Percentiles rank a stretch among this genome's conserved stretches.
Conservation (phyloP, 1,140 invertebrate species). For the Drosophila auraria region DNA sequence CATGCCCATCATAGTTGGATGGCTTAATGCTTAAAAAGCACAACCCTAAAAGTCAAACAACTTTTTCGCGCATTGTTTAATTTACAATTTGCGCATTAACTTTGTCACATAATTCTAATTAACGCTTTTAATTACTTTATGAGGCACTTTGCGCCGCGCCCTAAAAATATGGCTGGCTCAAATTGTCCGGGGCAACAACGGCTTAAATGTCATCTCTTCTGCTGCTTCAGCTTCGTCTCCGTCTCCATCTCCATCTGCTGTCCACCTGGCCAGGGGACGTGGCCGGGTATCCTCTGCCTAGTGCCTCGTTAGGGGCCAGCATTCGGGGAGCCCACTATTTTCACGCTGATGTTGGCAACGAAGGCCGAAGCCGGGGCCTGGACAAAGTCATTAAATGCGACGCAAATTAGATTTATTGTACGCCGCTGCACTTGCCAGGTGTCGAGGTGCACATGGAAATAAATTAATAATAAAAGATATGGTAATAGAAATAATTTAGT, state of each 20-base stretch:
- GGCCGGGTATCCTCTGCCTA: slow-evolving; percentile 51
- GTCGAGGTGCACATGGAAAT: slow-evolving; percentile 18
- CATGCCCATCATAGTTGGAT: slow-evolving; percentile 8
- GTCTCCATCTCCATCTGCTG: slow-evolving; percentile 5
- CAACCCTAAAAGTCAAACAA: slow-evolving; percentile 31
- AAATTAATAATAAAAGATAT: background rate
- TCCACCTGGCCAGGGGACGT: slow-evolving; percentile 28
- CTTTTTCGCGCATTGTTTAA: slow-evolving; percentile 72
- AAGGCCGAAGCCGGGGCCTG: slow-evolving; percentile 43
- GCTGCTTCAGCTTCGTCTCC: slow-evolving; percentile 11
- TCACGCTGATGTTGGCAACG: slow-evolving; percentile 49
- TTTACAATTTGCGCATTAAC: slow-evolving; percentile 83
- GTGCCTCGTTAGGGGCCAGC: slow-evolving; percentile 68
- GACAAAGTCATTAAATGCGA: slow-evolving; percentile 85
- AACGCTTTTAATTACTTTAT: slow-evolving; percentile 83
- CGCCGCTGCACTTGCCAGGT: slow-evolving; percentile 75
- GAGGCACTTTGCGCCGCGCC: slow-evolving; percentile 76
- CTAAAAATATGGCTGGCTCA: slow-evolving; percentile 79
- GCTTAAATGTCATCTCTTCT: slow-evolving; percentile 72
- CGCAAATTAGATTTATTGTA: slow-evolving; percentile 85
- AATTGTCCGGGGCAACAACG: slow-evolving; percentile 71
- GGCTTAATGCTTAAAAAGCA: slow-evolving; percentile 16
- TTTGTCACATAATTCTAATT: slow-evolving; percentile 84
- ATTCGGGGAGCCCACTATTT: slow-evolving; percentile 61
- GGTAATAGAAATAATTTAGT: background rate